These are phyloP conservation scores for Martes flavigula DNA, from an alignment of 2,797 vertebrate genomes.

Conservation along the genomic window DNA sequence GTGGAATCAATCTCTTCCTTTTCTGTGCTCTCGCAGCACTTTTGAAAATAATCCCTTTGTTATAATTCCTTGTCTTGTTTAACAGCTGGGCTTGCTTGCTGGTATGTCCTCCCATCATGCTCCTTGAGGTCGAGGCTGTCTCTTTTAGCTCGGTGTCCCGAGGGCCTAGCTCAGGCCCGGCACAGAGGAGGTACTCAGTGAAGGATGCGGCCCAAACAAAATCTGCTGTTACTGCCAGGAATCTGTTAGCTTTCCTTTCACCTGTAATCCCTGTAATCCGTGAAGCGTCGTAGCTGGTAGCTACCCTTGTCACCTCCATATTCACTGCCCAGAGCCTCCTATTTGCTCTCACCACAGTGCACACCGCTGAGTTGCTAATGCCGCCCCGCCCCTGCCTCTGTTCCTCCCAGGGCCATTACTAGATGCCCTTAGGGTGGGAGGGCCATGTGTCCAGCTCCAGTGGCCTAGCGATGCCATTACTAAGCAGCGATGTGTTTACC, in stretches of 20 bases:
- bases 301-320: neutral
- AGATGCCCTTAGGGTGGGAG: neutral
- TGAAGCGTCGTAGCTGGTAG: neutral
- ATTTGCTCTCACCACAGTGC: neutral
- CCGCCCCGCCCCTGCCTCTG: neutral
- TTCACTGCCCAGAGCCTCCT: neutral
- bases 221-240: neutral
- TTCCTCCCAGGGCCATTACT: neutral
- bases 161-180: neutral
- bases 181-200: neutral
- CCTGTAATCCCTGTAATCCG: too few relatives aligned
- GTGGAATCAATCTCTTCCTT: neutral
- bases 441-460: constrained; percentile 69
- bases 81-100: neutral
- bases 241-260: neutral
- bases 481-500: constrained; percentile 82
- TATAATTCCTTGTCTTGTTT: neutral
- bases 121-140: neutral
- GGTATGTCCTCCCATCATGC: neutral
- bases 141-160: neutral
- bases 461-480: constrained; percentile 77
- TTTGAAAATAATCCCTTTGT: neutral
- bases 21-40: neutral
- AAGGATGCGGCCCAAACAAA: neutral
- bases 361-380: neutral